Evolutionary conservation across 2,888 invertebrate species (phyloP), one percentile per base, ranked within the genome.

Genomic region (Gisinianus flammeolus): DNA sequence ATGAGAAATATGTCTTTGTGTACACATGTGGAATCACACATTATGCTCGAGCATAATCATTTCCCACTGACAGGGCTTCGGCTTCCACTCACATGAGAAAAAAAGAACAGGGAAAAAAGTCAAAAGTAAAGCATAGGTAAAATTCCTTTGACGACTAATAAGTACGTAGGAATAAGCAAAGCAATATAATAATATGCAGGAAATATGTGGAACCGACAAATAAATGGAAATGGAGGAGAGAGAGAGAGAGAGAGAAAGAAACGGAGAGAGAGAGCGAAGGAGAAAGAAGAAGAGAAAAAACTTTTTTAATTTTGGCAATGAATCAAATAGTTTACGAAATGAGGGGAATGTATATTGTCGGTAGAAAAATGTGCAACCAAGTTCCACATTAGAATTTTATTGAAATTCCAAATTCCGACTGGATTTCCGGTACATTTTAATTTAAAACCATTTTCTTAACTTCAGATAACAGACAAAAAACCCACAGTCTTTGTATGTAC

Each of bases 271-370:
- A 26, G 12, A 35, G 35, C 2, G n/a, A 68, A 31, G 26, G 16
- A 35, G 54, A 28, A 8, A 71, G n/a, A 28, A 71, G 30, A 30
- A 30, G 19, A 54, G 30, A 58, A 62, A 58, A 58, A 30, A 26
- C 56, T 24, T 26, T 26, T 74, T 74, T 74, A 74, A 74, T 74
- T 74, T 74, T 74, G 74, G 74, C 74, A 67, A 74, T 74, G 74
- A 74, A 74, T 74, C 74, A 74, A 74, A 74, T 74, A 67, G 67
- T 74, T 74, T 67, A 66, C 28, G 44, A 74, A 74, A 74, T 66
- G 66, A 74, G 52, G 35, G 74, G 74, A 74, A 74, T 74, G 74
- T 67, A 74, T 67, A 74, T 74, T 74, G 66, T 67, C 52, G 64
- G 19, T 44, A 24, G 26, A 62, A 66, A 74, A 74, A 66, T 72